phyloP scores from a whole-genome alignment of 1,140 invertebrate species.

The Drosophila ohnishii region DNA sequence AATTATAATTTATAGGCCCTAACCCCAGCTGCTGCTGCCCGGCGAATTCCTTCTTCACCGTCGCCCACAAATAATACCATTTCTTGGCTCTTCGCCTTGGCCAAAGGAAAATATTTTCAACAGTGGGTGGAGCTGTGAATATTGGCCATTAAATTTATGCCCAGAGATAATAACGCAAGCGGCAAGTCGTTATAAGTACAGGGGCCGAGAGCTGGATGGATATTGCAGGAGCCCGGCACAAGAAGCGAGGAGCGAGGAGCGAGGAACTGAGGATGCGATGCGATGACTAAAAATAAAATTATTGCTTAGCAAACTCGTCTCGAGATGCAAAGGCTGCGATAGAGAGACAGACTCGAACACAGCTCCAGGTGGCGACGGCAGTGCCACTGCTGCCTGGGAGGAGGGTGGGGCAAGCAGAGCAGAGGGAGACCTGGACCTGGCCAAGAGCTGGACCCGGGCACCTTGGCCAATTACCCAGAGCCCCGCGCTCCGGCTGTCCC shows the following conservation, averaged over 20 bases:
- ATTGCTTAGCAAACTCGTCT: constrained; percentile 76
- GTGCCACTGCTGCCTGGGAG: constrained; percentile 8
- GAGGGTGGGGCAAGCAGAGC: neutral
- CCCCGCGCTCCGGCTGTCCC: constrained; percentile 12
- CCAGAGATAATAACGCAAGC: constrained; percentile 79
- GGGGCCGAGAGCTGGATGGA: constrained; percentile 32
- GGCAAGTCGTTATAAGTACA: constrained; percentile 76
- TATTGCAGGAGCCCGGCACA: constrained; percentile 11
- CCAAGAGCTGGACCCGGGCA: constrained; percentile 40
- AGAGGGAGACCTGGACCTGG: constrained; percentile 14
- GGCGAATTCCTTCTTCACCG: constrained; percentile 30
- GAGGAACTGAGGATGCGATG: constrained; percentile 45
- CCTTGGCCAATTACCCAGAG: constrained; percentile 52
- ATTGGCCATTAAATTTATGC: constrained; percentile 81
- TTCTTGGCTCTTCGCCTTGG: constrained; percentile 37
- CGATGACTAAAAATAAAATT: constrained; percentile 78
- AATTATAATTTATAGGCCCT: constrained; percentile 71
- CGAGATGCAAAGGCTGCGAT: constrained; percentile 71
- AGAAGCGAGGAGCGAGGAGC: constrained; percentile 20
- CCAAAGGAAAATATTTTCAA: constrained; percentile 67
- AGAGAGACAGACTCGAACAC: constrained; percentile 37
- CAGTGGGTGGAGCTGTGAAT: constrained; percentile 81
- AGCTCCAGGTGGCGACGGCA: constrained; percentile 47
- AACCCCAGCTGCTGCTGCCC: constrained; percentile 37
- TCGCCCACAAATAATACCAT: constrained; percentile 69